Evolutionary conservation across 1,140 invertebrate species (phyloP), one percentile per base, ranked within the genome.

Genomic region (Euura saliciscinereae): DNA sequence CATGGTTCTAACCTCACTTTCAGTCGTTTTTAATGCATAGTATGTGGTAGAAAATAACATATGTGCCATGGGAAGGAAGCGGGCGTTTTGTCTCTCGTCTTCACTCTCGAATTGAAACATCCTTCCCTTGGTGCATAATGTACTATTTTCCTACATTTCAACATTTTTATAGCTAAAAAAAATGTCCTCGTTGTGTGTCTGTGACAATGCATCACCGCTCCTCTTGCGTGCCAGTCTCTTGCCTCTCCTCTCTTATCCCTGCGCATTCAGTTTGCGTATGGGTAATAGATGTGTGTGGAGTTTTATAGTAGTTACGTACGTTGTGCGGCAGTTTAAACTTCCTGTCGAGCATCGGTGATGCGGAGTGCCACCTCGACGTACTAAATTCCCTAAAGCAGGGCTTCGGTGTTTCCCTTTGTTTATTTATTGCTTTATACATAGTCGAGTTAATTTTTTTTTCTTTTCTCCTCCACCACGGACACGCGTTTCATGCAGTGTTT

Each of bases 331-430:
- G 79, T 83, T 83, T 80, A 79, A 78, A 82, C 81, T 85, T 85
- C 85, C 85, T 84, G 85, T 81, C 82, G 80, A 79, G 80, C 84
- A 85, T 84, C 83, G 83, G 81, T 84, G 84, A 85, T 86, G 84
- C 85, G 85, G 83, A 86, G 83, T 85, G 83, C 84, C 85, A 85
- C 81, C 80, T 80, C 79, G 80, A 84, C 82, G 79, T 79, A 82
- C 83, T 76, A 84, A 84, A 84, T 83, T 82, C 82, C 79, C 82
- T 78, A 77, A 59, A 59, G 75, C 78, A 80, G 77, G 43, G 7
- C 42, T 8, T 28, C 28, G 28, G 28, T 28, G 28, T 28, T 28
- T 66, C 44, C 72, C 71, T 69, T 73, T 43, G 70, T 74, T 28
- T 78, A 73, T 78, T 77, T 76, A 75, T 76, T 69, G 65, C 67